These are phyloP conservation scores for Fragum fragum DNA, from an alignment of 2,888 invertebrate genomes.

Conservation along the genomic window DNA sequence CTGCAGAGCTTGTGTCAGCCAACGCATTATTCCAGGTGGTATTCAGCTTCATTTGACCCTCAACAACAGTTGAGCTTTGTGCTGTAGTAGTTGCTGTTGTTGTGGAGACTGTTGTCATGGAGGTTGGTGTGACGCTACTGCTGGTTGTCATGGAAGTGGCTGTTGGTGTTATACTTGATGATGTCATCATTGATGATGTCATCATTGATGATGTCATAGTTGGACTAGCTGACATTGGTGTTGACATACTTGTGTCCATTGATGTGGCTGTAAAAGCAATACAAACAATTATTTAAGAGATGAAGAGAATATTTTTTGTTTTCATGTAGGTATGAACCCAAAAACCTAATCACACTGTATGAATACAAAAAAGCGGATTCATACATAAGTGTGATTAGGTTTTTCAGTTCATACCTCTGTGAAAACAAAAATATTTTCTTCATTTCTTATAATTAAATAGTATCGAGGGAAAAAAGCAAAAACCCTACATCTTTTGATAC, in stretches of 20 bases:
- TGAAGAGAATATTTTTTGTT: no score
- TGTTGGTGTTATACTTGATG: constrained; percentile 3
- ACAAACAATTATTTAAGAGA: no score
- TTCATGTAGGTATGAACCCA: no score
- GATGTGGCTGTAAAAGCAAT: neutral
- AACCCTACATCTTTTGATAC: no score
- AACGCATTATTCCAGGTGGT: neutral
- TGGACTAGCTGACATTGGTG: neutral
- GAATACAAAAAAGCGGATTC: no score
- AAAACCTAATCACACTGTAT: no score
- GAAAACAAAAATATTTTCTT: no score
- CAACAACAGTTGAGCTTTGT: neutral
- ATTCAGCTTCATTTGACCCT: neutral
- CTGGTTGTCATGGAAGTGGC: constrained; percentile 5
- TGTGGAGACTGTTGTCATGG: neutral
- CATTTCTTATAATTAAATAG: no score
- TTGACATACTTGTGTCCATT: neutral
- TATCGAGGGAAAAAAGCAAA: no score
- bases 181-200: constrained; percentile 5
- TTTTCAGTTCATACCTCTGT: no score
- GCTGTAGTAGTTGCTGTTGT: constrained; percentile 16
- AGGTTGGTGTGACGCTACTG: neutral
- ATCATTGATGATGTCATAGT: neutral
- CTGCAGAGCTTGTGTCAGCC: neutral
- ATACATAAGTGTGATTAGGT: no score